phyloP scores from a whole-genome alignment of 2,888 invertebrate genomes.

The Theretra japonica region DNA sequence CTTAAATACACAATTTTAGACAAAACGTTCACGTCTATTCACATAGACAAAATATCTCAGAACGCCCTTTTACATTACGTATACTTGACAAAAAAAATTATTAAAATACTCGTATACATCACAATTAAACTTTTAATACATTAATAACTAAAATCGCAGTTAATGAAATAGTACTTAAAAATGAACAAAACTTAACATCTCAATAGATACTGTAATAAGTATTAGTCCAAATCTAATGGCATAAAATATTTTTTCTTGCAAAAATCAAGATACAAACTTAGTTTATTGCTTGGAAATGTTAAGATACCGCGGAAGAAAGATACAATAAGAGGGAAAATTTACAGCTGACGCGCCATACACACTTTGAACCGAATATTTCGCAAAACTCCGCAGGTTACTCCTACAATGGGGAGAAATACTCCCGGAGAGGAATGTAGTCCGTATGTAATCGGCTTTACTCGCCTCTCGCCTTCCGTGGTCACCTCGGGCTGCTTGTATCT shows the following conservation, averaged over 20 bases:
- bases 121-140: too few relatives aligned
- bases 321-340: slow-evolving; percentile 37
- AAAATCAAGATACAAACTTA: background rate
- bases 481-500: slow-evolving; percentile 43
- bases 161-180: too few relatives aligned
- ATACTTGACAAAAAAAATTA: too few relatives aligned
- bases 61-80: too few relatives aligned
- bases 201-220: too few relatives aligned
- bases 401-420: slow-evolving; percentile 59
- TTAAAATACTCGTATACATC: too few relatives aligned
- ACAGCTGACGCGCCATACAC: slow-evolving; percentile 36
- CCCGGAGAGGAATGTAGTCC: slow-evolving; percentile 58
- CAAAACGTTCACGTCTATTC: too few relatives aligned
- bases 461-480: slow-evolving; percentile 51
- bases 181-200: too few relatives aligned
- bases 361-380: slow-evolving; percentile 49
- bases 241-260: background rate
- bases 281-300: background rate
- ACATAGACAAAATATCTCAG: too few relatives aligned
- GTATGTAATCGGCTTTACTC: slow-evolving; percentile 77
- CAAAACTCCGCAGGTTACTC: slow-evolving; percentile 45
- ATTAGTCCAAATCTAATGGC: background rate
- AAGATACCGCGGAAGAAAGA: background rate
- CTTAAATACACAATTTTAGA: too few relatives aligned
- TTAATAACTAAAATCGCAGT: too few relatives aligned